Evolutionary conservation across 2,888 invertebrate genomes (phyloP).

Genomic region (Fissipunctia ypsillon): DNA sequence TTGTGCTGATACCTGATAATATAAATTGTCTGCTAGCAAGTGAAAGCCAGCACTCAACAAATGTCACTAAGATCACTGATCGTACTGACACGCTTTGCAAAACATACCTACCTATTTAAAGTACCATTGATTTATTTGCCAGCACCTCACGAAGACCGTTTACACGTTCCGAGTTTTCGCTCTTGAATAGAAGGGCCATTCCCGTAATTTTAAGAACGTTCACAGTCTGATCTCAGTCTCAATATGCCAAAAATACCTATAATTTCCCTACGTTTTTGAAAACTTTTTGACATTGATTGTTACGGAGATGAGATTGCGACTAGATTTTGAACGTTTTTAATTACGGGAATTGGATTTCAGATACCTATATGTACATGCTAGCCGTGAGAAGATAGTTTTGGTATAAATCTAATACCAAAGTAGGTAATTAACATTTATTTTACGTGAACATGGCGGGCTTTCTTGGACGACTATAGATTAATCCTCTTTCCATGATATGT

Average conservation of each 20-base stretch:
- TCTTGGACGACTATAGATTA: not conserved
- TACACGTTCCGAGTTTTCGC: not conserved
- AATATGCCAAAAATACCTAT: no score
- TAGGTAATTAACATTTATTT: not conserved
- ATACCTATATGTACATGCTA: no score
- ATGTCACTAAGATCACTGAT: not conserved
- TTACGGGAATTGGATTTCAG: no score
- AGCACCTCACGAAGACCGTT: not conserved
- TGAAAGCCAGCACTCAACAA: slow-evolving; percentile 6
- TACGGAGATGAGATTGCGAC: no score
- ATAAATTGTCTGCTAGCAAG: not conserved
- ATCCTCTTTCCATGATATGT: not conserved
- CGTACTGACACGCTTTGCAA: not conserved
- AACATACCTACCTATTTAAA: not conserved
- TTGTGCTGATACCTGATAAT: not conserved
- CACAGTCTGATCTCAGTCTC: no score
- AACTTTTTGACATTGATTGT: no score
- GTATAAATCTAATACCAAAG: not conserved
- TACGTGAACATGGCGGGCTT: not conserved
- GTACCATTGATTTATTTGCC: not conserved
- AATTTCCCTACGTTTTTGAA: no score
- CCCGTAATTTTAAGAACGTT: no score
- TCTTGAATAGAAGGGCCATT: no score
- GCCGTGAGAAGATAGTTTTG: not conserved
- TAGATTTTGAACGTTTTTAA: no score